These are phyloP conservation scores for Idaea straminata DNA, from an alignment of 2,888 invertebrate species.

Conservation along the genomic window DNA sequence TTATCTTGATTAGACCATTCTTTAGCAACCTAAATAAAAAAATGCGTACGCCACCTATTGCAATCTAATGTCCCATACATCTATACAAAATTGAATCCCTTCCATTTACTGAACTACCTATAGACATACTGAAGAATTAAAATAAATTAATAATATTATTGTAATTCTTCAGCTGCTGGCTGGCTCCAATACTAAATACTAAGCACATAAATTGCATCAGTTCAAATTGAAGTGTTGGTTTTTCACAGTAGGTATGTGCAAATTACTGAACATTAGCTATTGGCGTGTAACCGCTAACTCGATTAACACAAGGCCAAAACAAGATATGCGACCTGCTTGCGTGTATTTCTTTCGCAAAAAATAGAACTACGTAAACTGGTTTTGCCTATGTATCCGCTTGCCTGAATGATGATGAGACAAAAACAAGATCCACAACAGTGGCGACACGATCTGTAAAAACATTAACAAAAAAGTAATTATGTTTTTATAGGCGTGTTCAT, in stretches of 20 bases:
- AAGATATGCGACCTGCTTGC: slow-evolving; percentile 73
- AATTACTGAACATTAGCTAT: slow-evolving; percentile 62
- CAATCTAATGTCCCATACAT: no score
- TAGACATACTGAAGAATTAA: no score
- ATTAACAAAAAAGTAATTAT: slow-evolving; percentile 48
- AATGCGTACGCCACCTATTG: no score
- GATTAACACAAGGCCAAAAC: slow-evolving; percentile 73
- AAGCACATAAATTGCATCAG: slow-evolving; percentile 40
- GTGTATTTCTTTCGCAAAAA: slow-evolving; percentile 49
- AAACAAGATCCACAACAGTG: slow-evolving; percentile 36
- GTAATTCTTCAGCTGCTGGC: no score
- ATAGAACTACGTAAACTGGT: slow-evolving; percentile 43
- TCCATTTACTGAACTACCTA: no score
- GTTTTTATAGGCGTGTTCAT: slow-evolving; percentile 38
- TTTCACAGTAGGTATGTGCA: slow-evolving; percentile 53
- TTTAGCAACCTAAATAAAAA: no score
- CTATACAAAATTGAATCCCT: no score
- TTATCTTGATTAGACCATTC: no score
- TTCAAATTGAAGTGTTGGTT: slow-evolving; percentile 39
- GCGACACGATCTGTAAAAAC: slow-evolving; percentile 40
- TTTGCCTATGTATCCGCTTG: slow-evolving; percentile 49
- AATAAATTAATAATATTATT: no score
- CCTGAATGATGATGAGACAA: slow-evolving; percentile 42
- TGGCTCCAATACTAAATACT: slow-evolving; percentile 23
- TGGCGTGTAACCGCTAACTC: slow-evolving; percentile 67